Base-by-base conservation (phyloP, 2,888 invertebrate species). In the Mesoligia furuncula region DNA sequence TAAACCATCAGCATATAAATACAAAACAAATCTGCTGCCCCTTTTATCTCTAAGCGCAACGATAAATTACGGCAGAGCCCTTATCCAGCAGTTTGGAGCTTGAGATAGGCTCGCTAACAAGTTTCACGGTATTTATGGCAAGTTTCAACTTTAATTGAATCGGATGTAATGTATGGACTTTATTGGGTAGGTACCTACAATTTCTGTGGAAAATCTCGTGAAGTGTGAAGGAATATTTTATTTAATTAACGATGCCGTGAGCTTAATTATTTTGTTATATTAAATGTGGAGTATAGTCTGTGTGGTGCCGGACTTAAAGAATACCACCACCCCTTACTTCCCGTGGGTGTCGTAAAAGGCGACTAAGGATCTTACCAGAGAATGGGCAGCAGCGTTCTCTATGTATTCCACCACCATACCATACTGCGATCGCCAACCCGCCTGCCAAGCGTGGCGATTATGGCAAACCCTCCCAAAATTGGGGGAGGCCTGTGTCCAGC, bases 1-100 rank as follows among this genome's bases (percentile, higher is more conserved):
- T 93, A 93, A 93, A 93, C 79, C 90, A 93, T 92, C 85, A 80
- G 88, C 42, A 86, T 89, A 88, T 90, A 92, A 93, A 92, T 89
- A 92, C 89, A 93, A 93, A 92, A 91, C 88, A 90, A 91, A 91
- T 83, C 89, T 91, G 90, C 87, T 70, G 82, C 87, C 86, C 88
- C 92, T 92, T 92, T 93, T 91, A 93, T 92, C 93, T 92, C 85
- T 87, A 88, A 85, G 77, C 77, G 78, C 78, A 76, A 80, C 73
- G 67, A 91, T 93, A 92, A 93, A 89, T 88, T 79, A 86, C 80
- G 24, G 45, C 81, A 73, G 66, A 79, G 80, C 80, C 83, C 83
- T 85, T 88, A 88, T 84, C 83, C 88, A 83, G 79, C 89, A 79
- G 73, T 81, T 89, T 51, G 59, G 65, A 77, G 80, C 85, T 79